A percentile compares a stretch with the other conserved stretches of the same genome.
Evolutionary conservation across 30 jellyfish, hydroid and myxozoan species (phyloP).

Genomic region (Catostylus mosaicus): DNA sequence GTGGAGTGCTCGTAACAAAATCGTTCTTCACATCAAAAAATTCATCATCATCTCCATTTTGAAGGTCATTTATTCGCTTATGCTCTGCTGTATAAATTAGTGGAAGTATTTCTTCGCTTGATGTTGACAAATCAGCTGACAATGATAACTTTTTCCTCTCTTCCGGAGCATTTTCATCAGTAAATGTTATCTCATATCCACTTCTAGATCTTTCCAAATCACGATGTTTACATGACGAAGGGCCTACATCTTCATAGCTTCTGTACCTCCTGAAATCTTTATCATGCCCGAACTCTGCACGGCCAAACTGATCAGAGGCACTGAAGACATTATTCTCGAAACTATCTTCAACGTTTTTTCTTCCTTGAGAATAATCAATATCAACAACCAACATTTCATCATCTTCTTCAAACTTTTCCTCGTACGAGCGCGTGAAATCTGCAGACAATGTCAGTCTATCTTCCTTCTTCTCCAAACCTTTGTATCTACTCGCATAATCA

Average conservation of each 20-base stretch:
- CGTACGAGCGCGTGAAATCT: conserved; percentile 37
- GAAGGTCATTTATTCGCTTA: not conserved
- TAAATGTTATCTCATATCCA: conserved; percentile 51
- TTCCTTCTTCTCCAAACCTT: conserved; percentile 12
- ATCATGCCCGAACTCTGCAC: not conserved
- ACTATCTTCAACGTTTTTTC: not conserved
- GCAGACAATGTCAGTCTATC: conserved; percentile 33
- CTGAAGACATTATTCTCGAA: not conserved
- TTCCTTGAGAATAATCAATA: conserved; percentile 16
- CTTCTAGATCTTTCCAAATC: conserved; percentile 11
- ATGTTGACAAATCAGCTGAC: conserved; percentile 34
- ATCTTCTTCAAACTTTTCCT: conserved; percentile 32
- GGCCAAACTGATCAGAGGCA: conserved; percentile 3
- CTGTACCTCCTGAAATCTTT: conserved; percentile 1
- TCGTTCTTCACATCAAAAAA: not conserved
- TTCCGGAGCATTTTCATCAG: conserved; percentile 21
- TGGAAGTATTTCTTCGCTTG: conserved; percentile 18
- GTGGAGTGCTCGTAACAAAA: conserved; percentile 49
- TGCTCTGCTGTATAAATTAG: not conserved
- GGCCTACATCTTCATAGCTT: conserved; percentile 28
- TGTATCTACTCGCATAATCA: conserved; percentile 34
- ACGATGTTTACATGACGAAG: not conserved
- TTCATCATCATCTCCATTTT: not conserved
- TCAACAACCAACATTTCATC: conserved; percentile 41
- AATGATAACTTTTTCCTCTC: conserved; percentile 18